Evolutionary conservation across 1,140 invertebrate genomes (phyloP), one percentile per base, ranked within the genome.

Genomic region (Megalopta genalis): DNA sequence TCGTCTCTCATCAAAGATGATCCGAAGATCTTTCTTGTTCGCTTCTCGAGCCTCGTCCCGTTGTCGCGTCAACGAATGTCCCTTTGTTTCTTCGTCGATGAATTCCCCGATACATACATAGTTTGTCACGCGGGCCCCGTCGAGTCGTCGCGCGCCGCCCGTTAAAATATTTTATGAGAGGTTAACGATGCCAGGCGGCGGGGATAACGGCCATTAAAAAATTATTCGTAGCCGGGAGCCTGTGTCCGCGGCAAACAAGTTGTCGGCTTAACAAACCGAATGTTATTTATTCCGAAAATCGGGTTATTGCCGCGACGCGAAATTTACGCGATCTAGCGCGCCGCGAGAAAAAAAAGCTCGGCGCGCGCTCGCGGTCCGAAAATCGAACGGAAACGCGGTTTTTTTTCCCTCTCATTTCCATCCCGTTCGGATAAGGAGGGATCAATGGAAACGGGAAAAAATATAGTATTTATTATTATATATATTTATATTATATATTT

Each of bases 281-380:
- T 70, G 67, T 67, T 77, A 77, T 69, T 83, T 71, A 75, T 80
- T 75, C 23, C 25, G 77, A 75, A 80, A 83, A 84, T 82, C 76
- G 70, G 75, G 60, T 83, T 74, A 83, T 84, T 67, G 74, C 16
- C 37, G 52, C 25, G 46, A n/a, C 69, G 64, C 69, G 18, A 52
- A 18, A 84, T 79, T 83, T 74, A 79, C 66, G 57, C 0, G 60
- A 67, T 46, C 64, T 2, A 18, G 18, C 21, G 54, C 62, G 46
- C 60, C 27, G 70, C 21, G 60, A 66, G n/a, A 49, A 64, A 63
- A 39, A 52, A 70, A 60, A 83, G 70, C 65, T 64, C 37, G 21
- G 75, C 73, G 65, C 73, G 69, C 42, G 59, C 64, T 12, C 46
- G 21, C n/a, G n/a, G n/a, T n/a, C n/a, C n/a, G n/a, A 16, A 42